Evolutionary conservation across 2,888 invertebrate species (phyloP).

Genomic region (Aphodius sticticus): DNA sequence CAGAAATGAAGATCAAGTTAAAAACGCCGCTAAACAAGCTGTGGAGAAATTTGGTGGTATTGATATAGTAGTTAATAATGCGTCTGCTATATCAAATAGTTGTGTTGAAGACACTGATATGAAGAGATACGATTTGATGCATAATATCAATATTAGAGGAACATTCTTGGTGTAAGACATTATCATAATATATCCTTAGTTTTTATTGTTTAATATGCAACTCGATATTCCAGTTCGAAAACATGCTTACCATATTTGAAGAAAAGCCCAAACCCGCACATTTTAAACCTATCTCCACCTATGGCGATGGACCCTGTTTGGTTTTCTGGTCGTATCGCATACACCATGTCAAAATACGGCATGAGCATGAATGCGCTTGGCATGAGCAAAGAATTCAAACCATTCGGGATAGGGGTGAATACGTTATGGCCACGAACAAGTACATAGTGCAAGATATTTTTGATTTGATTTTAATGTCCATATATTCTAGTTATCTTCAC

Average conservation of each 20-base stretch:
- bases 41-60: slow-evolving; percentile 92
- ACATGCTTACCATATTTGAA: slow-evolving; percentile 86
- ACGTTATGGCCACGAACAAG: slow-evolving; percentile 96
- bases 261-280: slow-evolving; percentile 90
- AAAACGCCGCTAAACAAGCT: slow-evolving; percentile 76
- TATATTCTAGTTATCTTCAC: slow-evolving; percentile 62
- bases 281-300: slow-evolving; percentile 95
- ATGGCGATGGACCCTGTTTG: slow-evolving; percentile 87
- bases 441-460: slow-evolving; percentile 51
- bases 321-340: slow-evolving; percentile 93
- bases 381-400: slow-evolving; percentile 93
- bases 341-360: slow-evolving; percentile 98
- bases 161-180: slow-evolving; percentile 88
- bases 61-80: slow-evolving; percentile 95
- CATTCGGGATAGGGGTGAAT: slow-evolving; percentile 88
- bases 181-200: slow-evolving; percentile 13
- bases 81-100: slow-evolving; percentile 90
- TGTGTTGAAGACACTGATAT: slow-evolving; percentile 86
- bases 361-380: slow-evolving; percentile 99
- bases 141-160: slow-evolving; percentile 91
- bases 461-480: background rate
- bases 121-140: slow-evolving; percentile 98
- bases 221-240: slow-evolving; percentile 76
- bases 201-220: background rate
- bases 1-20: slow-evolving; percentile 79